Conservation (phyloP, 2,113 vertebrate species). For the Nansenia antarctica region DNA sequence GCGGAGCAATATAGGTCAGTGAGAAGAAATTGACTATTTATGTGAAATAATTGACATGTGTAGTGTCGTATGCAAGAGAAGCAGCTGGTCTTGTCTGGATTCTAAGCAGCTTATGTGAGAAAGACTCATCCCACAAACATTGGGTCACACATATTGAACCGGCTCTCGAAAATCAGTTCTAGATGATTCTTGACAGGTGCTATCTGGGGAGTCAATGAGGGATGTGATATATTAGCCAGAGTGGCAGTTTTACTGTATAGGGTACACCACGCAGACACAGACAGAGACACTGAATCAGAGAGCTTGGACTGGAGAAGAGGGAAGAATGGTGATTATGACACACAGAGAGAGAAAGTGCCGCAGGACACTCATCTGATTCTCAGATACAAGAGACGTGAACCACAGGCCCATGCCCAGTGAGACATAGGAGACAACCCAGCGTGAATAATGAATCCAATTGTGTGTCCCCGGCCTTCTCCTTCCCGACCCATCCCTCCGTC, state of each 20-base stretch:
- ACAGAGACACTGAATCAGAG: constrained; percentile 9
- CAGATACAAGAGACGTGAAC: constrained; percentile 41
- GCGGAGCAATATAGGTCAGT: constrained; percentile 24
- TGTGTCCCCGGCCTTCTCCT: too few relatives aligned
- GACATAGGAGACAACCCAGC: constrained; percentile 39
- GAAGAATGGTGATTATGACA: constrained; percentile 45
- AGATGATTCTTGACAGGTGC: neutral
- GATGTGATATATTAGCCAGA: constrained; percentile 19
- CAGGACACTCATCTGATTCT: constrained; percentile 38
- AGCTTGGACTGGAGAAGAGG: constrained; percentile 39
- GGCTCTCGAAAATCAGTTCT: neutral
- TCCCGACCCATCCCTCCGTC: constrained; percentile 31
- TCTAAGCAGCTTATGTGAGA: neutral
- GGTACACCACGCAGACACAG: neutral
- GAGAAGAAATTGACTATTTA: neutral
- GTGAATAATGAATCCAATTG: constrained; percentile 61
- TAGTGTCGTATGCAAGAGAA: neutral
- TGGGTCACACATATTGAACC: constrained; percentile 5
- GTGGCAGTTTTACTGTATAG: constrained; percentile 4
- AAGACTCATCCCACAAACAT: neutral
- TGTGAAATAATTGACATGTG: constrained; percentile 10
- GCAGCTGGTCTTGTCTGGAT: neutral
- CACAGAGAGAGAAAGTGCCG: constrained; percentile 23
- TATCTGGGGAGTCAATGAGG: constrained; percentile 19
- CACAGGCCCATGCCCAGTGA: constrained; percentile 34